Base-by-base conservation (phyloP, 2,888 invertebrate genomes). In the Muschampia plurimacula region DNA sequence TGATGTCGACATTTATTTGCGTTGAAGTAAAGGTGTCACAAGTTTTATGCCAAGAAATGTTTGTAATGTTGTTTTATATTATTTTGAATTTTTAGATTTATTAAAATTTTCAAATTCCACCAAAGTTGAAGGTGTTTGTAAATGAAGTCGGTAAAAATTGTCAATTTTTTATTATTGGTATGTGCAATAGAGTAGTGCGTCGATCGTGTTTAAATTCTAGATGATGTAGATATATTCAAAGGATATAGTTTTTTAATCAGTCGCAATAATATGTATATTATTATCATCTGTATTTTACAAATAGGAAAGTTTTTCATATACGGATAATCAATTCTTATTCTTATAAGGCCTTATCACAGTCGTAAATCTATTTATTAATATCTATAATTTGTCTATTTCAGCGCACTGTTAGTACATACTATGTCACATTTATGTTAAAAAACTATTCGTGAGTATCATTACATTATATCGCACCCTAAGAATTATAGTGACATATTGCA, bases 321-420 rank as follows among this genome's bases (percentile, higher is more conserved):
- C 28, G 1, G 32, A 59, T 59, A 59, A 9, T 12, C 28, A 59
- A 32, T 59, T 59, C 10, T 28, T 59, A 59, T 32, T 59, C 59
- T 55, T 59, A 32, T 55, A 22, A 32, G 28, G 12, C 28, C 32
- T 12, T 59, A 22, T 8, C 12, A 12, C 13, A 55, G n/a, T 32
- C 32, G 32, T 32, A 32, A 32, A 32, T 32, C 2, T 22, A 22
- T 22, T 22, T 22, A 22, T 22, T 22, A 22, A 28, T 12, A 55
- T 59, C 57, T 59, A n/a, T 52, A 52, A 8, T 2, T 52, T 36
- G 8, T 4, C n/a, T 49, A 41, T 63, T 28, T 9, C 10, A 12
- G 5, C 9, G 64, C 69, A 70, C 64, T 70, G 52, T 64, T 64
- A 57, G 44, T 70, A 44, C n/a, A n/a, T n/a, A n/a, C n/a, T n/a